These are phyloP conservation scores for Stictocephala bisonia DNA, from an alignment of 2,888 invertebrate species.

Conservation along the genomic window DNA sequence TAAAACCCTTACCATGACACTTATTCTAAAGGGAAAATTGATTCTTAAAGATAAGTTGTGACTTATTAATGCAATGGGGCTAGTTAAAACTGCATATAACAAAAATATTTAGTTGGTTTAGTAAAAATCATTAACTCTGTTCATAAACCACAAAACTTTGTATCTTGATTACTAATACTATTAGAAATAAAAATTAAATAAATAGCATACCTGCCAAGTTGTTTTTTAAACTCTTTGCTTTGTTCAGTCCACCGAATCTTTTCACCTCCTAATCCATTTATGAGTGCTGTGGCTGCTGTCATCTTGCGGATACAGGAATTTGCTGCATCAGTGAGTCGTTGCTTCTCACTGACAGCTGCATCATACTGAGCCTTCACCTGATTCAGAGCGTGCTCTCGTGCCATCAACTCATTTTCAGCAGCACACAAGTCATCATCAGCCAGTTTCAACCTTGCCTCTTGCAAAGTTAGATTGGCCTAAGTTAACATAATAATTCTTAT, in stretches of 20 bases:
- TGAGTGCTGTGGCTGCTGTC: constrained; percentile 95
- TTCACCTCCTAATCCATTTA: constrained; percentile 93
- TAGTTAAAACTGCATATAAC: too few species aligned
- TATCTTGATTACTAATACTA: too few species aligned
- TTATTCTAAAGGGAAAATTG: too few species aligned
- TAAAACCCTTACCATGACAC: too few species aligned
- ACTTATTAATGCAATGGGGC: too few species aligned
- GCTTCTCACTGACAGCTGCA: constrained; percentile 92
- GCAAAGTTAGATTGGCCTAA: constrained; percentile 85
- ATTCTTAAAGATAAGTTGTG: too few species aligned
- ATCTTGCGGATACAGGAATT: constrained; percentile 94
- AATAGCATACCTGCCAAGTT: constrained; percentile 72
- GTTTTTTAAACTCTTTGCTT: constrained; percentile 91
- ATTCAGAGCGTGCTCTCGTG: constrained; percentile 89
- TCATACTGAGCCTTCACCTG: constrained; percentile 94
- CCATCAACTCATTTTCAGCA: constrained; percentile 89
- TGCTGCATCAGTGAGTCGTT: constrained; percentile 91
- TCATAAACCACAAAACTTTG: too few species aligned
- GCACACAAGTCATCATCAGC: constrained; percentile 91
- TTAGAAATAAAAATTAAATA: neutral
- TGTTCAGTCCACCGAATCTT: constrained; percentile 96
- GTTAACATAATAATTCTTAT: too few species aligned
- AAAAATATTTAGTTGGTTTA: too few species aligned
- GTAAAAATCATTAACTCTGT: too few species aligned
- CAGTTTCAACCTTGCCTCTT: constrained; percentile 88